Evolutionary conservation across 2,888 invertebrate genomes (phyloP), one percentile per base, ranked within the genome.

Genomic region (Caradrina clavipalpis): DNA sequence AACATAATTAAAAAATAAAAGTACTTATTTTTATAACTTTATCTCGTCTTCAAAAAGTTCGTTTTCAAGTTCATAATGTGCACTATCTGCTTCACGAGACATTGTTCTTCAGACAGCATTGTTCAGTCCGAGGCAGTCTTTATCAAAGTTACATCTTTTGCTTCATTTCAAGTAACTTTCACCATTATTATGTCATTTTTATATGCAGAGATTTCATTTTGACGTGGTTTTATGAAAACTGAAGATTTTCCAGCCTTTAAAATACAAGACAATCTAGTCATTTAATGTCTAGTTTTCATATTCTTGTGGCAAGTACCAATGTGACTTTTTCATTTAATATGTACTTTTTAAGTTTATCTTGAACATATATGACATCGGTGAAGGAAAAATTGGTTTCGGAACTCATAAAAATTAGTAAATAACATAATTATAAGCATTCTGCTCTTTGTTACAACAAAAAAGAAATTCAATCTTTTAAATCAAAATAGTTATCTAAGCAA

Each of bases 91-190:
- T 62, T 68, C 50, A 7, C 56, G 6, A 42, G 55, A 66, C 58
- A 71, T 79, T 81, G 79, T 81, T 76, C 67, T 61, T 51, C 6
- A 1, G 62, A 54, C 26, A 39, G 54, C 39, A 69, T 76, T 81
- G 79, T 81, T 39, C 19, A 17, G 54, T 39, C 49, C 50, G 10
- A 49, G 47, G 45, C 19, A 51, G 49, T 21, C 50, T 64, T 61
- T 71, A 76, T 69, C 70, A 39, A 15, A 47, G 57, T 54, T 50
- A 55, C 17, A 76, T 81, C 73, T 69, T 56, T 51, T 21, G 10
- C 54, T 57, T 69, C 31, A 61, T 15, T 60, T 55, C 15, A 22
- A 51, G 54, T 51, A 39, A 47, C 21, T 75, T 65, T 26, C 49
- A 57, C 42, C 17, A n/a, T 50, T 13, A 42, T 13, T 39, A n/a